These are phyloP conservation scores for Reticulitermes lucifugus DNA, from an alignment of 2,888 invertebrate species.

Conservation along the genomic window DNA sequence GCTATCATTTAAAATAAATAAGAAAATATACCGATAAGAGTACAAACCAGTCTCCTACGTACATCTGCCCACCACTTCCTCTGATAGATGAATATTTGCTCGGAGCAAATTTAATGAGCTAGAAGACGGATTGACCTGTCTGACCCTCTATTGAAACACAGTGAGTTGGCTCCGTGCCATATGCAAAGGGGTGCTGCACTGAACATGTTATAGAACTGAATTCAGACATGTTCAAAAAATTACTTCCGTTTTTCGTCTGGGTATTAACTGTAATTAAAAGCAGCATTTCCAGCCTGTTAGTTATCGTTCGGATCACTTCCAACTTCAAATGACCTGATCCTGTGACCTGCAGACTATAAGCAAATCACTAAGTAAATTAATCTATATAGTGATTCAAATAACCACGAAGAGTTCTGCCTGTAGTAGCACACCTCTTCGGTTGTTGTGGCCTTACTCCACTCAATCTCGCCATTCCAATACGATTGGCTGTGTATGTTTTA, in stretches of 20 bases:
- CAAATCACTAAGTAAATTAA: too few relatives aligned
- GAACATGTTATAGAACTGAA: not conserved
- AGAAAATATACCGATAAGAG: not conserved
- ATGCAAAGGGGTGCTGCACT: not conserved
- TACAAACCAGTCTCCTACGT: not conserved
- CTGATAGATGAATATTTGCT: not conserved
- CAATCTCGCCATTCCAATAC: too few relatives aligned
- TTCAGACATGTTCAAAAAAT: not conserved
- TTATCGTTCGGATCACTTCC: too few relatives aligned
- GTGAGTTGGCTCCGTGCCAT: not conserved
- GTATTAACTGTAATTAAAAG: not conserved
- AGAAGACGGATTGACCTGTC: not conserved
- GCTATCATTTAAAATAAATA: not conserved
- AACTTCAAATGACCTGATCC: too few relatives aligned
- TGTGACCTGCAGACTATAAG: too few relatives aligned
- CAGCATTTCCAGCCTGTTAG: not conserved
- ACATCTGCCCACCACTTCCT: not conserved
- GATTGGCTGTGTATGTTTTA: too few relatives aligned
- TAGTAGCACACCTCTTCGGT: too few relatives aligned
- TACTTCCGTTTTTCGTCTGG: not conserved
- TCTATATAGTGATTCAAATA: too few relatives aligned
- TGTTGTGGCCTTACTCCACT: too few relatives aligned
- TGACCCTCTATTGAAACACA: constrained; percentile 10
- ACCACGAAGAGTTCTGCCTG: too few relatives aligned
- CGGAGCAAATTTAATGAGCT: not conserved